Conservation (phyloP, 2,888 invertebrate genomes). For the Campoplex nolae region DNA sequence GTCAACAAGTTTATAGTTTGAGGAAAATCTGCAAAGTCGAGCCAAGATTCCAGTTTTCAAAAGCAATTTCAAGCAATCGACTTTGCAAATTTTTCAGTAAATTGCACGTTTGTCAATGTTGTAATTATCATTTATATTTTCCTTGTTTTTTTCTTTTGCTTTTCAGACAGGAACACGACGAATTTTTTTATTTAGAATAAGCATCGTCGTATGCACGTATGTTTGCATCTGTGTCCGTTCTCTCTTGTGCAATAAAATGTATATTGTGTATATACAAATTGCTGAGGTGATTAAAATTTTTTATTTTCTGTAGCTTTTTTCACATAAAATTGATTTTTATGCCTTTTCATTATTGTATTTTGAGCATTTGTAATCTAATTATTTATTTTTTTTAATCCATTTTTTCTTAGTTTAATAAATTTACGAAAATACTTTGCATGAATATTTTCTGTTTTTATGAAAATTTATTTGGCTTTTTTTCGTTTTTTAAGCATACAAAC, state of each 20-base stretch:
- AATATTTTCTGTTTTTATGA: neutral
- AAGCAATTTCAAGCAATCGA: neutral
- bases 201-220: slow-evolving; percentile 40
- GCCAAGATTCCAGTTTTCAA: neutral
- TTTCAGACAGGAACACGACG: slow-evolving; percentile 60
- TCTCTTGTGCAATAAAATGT: slow-evolving; percentile 16
- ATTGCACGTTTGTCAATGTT: slow-evolving; percentile 30
- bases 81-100: slow-evolving; percentile 11
- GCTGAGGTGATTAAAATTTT: slow-evolving; percentile 70
- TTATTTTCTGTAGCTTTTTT: slow-evolving; percentile 62
- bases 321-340: neutral
- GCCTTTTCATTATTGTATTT: neutral
- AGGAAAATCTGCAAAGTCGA: neutral
- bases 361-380: neutral
- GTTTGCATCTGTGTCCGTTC: slow-evolving; percentile 58
- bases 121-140: slow-evolving; percentile 30
- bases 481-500: too few relatives aligned
- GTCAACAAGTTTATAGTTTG: neutral
- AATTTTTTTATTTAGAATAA: slow-evolving; percentile 53
- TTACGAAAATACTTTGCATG: neutral
- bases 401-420: too few relatives aligned
- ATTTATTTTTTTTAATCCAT: neutral
- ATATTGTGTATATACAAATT: slow-evolving; percentile 49
- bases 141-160: slow-evolving; percentile 52
- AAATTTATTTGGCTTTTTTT: neutral